Evolutionary conservation across 2,113 vertebrate genomes (phyloP).

Genomic region (Lynx canadensis): DNA sequence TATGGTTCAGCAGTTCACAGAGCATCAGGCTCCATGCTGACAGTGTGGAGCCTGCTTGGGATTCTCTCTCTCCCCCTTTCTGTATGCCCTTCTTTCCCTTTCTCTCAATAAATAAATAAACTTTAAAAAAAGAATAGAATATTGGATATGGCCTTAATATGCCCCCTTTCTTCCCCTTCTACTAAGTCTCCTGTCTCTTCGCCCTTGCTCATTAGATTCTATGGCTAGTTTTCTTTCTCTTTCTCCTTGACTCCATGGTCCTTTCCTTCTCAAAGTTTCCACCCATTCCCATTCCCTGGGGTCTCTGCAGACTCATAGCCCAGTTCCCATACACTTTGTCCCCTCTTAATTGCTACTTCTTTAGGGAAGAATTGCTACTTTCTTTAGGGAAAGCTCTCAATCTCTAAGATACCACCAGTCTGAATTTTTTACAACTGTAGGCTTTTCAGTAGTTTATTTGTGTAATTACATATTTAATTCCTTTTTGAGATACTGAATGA

Average conservation of each 20-base stretch:
- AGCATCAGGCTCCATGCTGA: no score
- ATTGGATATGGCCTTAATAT: neutral
- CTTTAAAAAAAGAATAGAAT: neutral
- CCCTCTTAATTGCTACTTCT: neutral
- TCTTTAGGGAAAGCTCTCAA: neutral
- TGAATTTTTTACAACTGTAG: neutral
- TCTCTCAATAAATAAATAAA: no score
- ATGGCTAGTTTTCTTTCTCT: neutral
- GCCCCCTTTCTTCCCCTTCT: neutral
- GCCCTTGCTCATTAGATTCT: neutral
- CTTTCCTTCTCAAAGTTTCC: neutral
- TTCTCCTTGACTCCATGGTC: neutral
- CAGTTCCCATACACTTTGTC: neutral
- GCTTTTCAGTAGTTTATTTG: neutral
- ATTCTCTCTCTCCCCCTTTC: no score
- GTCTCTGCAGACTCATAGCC: neutral
- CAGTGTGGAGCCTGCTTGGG: no score
- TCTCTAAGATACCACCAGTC: neutral
- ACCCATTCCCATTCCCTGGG: neutral
- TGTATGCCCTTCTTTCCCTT: no score
- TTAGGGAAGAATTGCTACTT: neutral
- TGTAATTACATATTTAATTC: neutral
- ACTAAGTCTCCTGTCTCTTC: no score
- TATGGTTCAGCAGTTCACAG: no score
- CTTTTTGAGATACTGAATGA: neutral